A percentile compares a stretch with the other conserved stretches of the same genome.
These are phyloP conservation scores for Nettapus auritus DNA, from an alignment of 2,113 vertebrate species.

Conservation along the genomic window DNA sequence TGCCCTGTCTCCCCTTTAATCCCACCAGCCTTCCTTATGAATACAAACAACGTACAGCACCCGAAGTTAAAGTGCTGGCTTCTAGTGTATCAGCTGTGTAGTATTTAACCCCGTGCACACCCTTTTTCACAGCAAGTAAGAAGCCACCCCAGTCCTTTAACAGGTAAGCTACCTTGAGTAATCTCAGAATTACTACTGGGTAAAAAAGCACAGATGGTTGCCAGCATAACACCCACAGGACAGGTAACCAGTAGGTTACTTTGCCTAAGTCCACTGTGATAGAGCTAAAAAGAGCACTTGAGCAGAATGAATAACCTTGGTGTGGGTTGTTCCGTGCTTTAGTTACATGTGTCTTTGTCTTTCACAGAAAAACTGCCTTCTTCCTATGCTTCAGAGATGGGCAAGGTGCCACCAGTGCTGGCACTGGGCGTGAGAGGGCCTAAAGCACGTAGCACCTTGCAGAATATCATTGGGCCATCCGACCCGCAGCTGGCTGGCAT, in stretches of 20 bases:
- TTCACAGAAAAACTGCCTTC: slow-evolving; percentile 52
- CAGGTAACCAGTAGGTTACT: neutral
- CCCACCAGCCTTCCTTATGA: neutral
- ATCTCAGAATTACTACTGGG: neutral
- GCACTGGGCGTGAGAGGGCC: slow-evolving; percentile 71
- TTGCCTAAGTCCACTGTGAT: neutral
- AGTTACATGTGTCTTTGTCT: neutral
- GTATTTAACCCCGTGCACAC: neutral
- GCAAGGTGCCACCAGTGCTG: slow-evolving; percentile 28
- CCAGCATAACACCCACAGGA: neutral
- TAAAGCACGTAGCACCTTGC: slow-evolving; percentile 48
- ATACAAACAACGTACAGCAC: neutral
- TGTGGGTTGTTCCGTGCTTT: neutral
- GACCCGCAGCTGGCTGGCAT: slow-evolving; percentile 16
- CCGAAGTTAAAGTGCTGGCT: neutral
- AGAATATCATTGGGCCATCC: slow-evolving; percentile 43
- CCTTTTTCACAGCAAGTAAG: neutral
- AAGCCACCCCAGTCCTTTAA: neutral
- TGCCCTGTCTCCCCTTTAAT: neutral
- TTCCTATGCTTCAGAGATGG: neutral
- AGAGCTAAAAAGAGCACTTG: neutral
- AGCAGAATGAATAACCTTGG: neutral
- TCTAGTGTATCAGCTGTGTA: neutral
- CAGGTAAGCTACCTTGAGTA: neutral
- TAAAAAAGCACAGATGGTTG: neutral